Conservation (phyloP, 2,797 vertebrate species). For the Anas bernieri region DNA sequence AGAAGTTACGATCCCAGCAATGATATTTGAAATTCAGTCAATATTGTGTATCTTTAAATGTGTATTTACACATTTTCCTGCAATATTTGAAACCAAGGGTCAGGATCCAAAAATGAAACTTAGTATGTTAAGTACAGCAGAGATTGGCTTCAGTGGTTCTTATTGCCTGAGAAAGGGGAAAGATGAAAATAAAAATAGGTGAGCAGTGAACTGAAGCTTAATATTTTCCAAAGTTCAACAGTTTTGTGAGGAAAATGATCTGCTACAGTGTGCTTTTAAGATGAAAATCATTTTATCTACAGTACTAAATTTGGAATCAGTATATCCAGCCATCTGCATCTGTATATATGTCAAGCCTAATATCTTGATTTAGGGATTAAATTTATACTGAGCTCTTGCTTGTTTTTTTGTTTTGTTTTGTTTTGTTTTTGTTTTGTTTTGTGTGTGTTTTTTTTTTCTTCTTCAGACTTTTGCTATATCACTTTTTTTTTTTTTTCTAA, state of each 20-base stretch:
- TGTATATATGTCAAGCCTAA: neutral
- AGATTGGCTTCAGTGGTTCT: neutral
- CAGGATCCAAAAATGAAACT: neutral
- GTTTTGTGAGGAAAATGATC: neutral
- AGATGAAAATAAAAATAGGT: neutral
- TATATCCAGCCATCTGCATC: neutral
- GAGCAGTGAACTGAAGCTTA: neutral
- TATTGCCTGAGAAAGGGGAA: neutral
- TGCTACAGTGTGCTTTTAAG: neutral
- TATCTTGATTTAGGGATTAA: conserved; percentile 9
- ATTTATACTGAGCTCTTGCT: neutral
- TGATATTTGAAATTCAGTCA: neutral
- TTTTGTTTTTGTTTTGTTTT: too few species aligned
- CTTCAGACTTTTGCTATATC: neutral
- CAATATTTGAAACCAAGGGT: neutral
- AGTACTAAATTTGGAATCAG: neutral
- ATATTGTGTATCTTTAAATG: neutral
- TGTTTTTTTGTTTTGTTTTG: neutral
- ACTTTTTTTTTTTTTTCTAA: neutral
- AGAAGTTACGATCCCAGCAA: neutral
- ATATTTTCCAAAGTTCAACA: neutral
- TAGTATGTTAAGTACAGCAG: neutral
- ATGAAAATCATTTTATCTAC: neutral
- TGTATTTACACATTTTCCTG: neutral
- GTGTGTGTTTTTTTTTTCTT: neutral